Evolutionary conservation across 92 coral and sea anemone species (phyloP), one percentile per base, ranked within the genome.

Genomic region (Nematostella vectensis): DNA sequence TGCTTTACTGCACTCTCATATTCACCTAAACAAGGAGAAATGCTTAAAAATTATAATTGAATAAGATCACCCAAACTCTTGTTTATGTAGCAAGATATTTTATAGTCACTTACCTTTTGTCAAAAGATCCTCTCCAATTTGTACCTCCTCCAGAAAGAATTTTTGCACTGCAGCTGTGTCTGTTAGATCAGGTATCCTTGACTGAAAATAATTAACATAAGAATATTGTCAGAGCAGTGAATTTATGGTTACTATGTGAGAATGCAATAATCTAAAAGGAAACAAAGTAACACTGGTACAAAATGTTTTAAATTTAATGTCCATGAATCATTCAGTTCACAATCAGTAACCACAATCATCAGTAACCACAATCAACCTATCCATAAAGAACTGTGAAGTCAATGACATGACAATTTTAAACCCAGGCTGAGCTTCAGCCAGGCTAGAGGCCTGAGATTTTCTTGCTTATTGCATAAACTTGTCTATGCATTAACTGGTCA

Each of bases 91-190:
- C 8, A 6, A 15, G 40, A 15, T 33, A 6, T 33, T 33, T 33
- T 6, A 6, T 33, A 15, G 6, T 6, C 6, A 6, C 40, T 33
- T 47, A 85, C 98, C 98, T 75, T 76, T 76, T 4, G 88, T 82
- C 49, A 91, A 69, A 40, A 73, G 71, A n/a, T 86, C 89, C 37
- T 91, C 98, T 58, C 95, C 98, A 28, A 29, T 52, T 42, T 91
- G 98, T 30, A 91, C 85, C 59, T 91, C 95, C 42, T 91, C 91
- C 59, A 91, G 64, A 64, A 91, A 91, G 66, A 74, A 91, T 48
- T 78, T 81, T 58, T 91, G 98, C 19, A 91, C 89, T 4, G 98
- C 98, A 29, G 93, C 98, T 39, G 88, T 71, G 73, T 91, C 89
- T 17, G 48, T 55, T 59, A 57, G 67, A 48, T 91, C 88, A 0